Conservation (phyloP, 2,888 invertebrate genomes). For the Actias luna region DNA sequence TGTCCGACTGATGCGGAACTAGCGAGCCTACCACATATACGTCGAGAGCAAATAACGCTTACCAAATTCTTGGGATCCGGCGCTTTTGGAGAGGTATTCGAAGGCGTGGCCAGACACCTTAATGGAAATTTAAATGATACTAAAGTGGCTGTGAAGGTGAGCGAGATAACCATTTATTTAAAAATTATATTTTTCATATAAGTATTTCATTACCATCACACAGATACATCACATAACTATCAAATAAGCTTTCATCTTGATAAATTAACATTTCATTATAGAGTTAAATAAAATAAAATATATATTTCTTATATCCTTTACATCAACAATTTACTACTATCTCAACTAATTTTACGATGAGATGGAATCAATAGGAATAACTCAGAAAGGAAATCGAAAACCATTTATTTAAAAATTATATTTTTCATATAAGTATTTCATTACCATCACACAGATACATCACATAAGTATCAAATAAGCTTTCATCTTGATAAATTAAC, state of each 20-base stretch:
- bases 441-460: too few relatives aligned
- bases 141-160: conserved; percentile 95
- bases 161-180: conserved; percentile 13
- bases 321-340: too few relatives aligned
- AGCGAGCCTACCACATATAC: conserved; percentile 91
- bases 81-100: conserved; percentile 98
- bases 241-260: background rate
- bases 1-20: conserved; percentile 89
- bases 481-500: too few relatives aligned
- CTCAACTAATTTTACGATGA: too few relatives aligned
- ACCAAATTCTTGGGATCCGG: conserved; percentile 96
- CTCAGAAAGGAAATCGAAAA: too few relatives aligned
- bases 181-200: background rate
- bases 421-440: background rate
- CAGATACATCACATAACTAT: too few relatives aligned
- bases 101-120: conserved; percentile 90
- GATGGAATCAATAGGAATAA: too few relatives aligned
- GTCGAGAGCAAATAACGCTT: conserved; percentile 91
- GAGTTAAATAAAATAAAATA: too few relatives aligned
- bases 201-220: background rate
- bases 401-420: background rate
- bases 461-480: too few relatives aligned
- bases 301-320: too few relatives aligned
- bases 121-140: conserved; percentile 82
- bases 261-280: background rate